Evolutionary conservation across 2,888 invertebrate genomes (phyloP).

Genomic region (Dyspetes luteomarginatus): DNA sequence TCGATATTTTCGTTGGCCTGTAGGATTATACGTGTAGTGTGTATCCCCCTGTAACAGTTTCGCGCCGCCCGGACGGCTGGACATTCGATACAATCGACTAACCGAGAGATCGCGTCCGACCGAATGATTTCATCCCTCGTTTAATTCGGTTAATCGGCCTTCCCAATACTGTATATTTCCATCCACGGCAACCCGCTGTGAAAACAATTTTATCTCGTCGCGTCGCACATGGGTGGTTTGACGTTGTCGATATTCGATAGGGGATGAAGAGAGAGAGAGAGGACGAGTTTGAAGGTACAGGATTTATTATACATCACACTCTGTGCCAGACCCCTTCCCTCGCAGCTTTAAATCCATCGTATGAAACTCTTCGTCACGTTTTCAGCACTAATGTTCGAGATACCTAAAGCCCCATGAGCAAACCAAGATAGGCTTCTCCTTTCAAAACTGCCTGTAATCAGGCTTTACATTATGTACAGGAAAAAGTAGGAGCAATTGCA

Average conservation of each 20-base stretch:
- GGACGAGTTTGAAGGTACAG: constrained; percentile 39
- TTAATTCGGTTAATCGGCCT: constrained; percentile 68
- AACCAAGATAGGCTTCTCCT: constrained; percentile 34
- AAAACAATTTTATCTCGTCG: constrained; percentile 68
- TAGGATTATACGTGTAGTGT: constrained; percentile 50
- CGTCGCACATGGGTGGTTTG: constrained; percentile 44
- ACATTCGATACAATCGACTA: constrained; percentile 67
- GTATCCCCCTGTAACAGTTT: constrained; percentile 46
- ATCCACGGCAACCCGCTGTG: constrained; percentile 63
- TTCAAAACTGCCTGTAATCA: constrained; percentile 7
- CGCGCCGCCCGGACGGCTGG: constrained; percentile 50
- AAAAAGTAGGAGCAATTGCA: neutral
- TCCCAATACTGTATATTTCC: constrained; percentile 68
- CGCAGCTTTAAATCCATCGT: constrained; percentile 47
- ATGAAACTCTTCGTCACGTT: constrained; percentile 52
- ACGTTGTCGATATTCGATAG: constrained; percentile 38
- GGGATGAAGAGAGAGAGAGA: constrained; percentile 12
- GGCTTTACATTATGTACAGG: constrained; percentile 21
- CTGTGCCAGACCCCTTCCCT: neutral
- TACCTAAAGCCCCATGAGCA: constrained; percentile 32
- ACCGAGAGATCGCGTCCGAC: constrained; percentile 67
- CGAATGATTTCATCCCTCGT: constrained; percentile 68
- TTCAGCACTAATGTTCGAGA: constrained; percentile 42
- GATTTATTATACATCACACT: constrained; percentile 50
- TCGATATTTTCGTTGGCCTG: constrained; percentile 53